Conservation (phyloP, 2,888 invertebrate genomes). For the Tanytarsus gracilentus region DNA sequence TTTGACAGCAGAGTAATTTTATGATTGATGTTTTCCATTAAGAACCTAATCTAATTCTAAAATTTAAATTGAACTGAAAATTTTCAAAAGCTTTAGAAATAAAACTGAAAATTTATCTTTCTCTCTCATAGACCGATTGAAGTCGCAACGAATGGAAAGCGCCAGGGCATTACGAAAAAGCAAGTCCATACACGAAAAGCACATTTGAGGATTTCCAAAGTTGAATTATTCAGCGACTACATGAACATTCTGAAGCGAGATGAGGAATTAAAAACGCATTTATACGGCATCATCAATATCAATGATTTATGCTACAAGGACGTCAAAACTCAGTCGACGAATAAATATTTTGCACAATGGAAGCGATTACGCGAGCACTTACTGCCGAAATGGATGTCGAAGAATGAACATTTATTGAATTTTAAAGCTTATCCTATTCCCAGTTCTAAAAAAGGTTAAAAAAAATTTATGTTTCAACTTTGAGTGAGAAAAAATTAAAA, state of each 20-base stretch:
- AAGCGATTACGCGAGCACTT: constrained; percentile 42
- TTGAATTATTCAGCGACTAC: constrained; percentile 47
- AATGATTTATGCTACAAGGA: constrained; percentile 33
- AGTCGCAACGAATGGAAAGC: constrained; percentile 67
- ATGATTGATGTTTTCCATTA: too few species aligned
- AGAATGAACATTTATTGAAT: constrained; percentile 39
- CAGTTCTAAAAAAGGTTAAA: background rate
- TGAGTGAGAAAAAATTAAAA: too few species aligned
- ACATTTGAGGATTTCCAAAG: constrained; percentile 49
- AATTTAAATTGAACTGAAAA: constrained; percentile 11
- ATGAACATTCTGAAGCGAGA: constrained; percentile 33
- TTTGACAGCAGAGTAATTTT: background rate
- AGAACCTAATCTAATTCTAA: too few species aligned
- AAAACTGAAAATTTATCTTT: constrained; percentile 26
- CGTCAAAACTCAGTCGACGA: constrained; percentile 34
- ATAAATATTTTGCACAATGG: constrained; percentile 44
- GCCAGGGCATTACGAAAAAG: constrained; percentile 69
- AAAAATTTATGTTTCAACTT: background rate
- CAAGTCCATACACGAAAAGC: constrained; percentile 39
- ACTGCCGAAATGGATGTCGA: constrained; percentile 50
- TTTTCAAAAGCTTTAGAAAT: too few species aligned
- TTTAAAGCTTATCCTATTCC: constrained; percentile 17
- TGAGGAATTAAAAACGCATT: constrained; percentile 27
- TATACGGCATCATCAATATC: constrained; percentile 25
- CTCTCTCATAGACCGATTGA: constrained; percentile 51